phyloP scores from a whole-genome alignment of 2,113 vertebrate species.

The Tiliqua scincoides region DNA sequence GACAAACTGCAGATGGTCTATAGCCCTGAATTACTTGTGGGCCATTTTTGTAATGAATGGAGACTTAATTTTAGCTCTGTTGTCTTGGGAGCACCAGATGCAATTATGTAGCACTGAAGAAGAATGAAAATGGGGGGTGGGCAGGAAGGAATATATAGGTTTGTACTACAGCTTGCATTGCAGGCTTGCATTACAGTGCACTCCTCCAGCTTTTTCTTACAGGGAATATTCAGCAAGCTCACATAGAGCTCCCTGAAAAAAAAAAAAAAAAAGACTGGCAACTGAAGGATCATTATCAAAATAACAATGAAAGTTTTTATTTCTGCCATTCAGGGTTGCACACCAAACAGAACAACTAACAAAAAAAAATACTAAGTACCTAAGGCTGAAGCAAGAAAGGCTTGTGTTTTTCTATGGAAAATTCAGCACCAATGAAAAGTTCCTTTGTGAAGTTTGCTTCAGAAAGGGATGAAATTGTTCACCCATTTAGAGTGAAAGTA shows the following conservation, averaged over 20 bases:
- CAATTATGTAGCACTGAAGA: constrained; percentile 70
- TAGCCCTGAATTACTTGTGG: constrained; percentile 69
- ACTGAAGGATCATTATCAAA: constrained; percentile 60
- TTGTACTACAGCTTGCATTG: constrained; percentile 56
- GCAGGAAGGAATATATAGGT: constrained; percentile 67
- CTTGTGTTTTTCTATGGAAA: background rate
- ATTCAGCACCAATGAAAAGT: background rate
- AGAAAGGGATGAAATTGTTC: too few relatives aligned
- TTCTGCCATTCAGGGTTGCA: constrained; percentile 23
- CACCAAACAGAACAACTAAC: background rate
- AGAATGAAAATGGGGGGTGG: constrained; percentile 49
- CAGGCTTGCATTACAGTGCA: background rate
- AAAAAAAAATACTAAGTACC: background rate
- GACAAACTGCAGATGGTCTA: constrained; percentile 73
- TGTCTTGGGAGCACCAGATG: constrained; percentile 71
- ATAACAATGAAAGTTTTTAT: constrained; percentile 23
- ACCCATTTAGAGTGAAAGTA: background rate
- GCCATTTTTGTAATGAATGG: constrained; percentile 77
- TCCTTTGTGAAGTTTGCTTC: background rate
- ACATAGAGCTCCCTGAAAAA: constrained; percentile 59
- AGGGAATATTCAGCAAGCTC: constrained; percentile 64
- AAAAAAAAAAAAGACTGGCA: constrained; percentile 64
- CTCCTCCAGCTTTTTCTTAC: constrained; percentile 73
- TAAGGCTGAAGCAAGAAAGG: background rate
- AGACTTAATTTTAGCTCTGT: constrained; percentile 74